Evolutionary conservation across 1,140 invertebrate species (phyloP).

Genomic region (Drosophila kepulauana): DNA sequence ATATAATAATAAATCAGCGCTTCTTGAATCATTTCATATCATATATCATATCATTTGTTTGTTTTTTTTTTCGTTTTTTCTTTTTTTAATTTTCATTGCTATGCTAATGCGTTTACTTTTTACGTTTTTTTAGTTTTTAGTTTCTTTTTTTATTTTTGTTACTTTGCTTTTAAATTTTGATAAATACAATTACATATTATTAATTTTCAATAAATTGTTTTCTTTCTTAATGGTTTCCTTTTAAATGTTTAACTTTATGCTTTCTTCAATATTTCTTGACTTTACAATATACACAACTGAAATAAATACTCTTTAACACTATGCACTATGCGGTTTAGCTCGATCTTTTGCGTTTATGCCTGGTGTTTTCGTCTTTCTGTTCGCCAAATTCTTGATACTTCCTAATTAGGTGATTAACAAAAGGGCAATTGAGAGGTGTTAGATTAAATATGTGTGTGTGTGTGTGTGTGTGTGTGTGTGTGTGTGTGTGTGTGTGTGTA

Average conservation of each 20-base stretch:
- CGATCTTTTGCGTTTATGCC: constrained; percentile 77
- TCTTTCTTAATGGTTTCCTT: constrained; percentile 46
- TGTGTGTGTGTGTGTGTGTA: neutral
- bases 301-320: constrained; percentile 62
- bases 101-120: constrained; percentile 76
- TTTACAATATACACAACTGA: constrained; percentile 83
- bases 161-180: constrained; percentile 67
- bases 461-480: too few relatives aligned
- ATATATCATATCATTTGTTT: constrained; percentile 57
- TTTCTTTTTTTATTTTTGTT: constrained; percentile 1
- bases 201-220: constrained; percentile 81
- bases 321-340: constrained; percentile 75
- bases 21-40: constrained; percentile 55
- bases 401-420: neutral
- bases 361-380: constrained; percentile 62
- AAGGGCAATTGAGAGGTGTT: neutral
- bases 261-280: constrained; percentile 63
- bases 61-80: constrained; percentile 47
- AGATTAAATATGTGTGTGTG: neutral
- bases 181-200: constrained; percentile 78
- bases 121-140: constrained; percentile 49
- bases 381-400: constrained; percentile 41
- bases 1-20: constrained; percentile 82
- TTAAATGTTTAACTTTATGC: constrained; percentile 83
- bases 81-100: constrained; percentile 67